These are phyloP conservation scores for Charaxes varanes DNA, from an alignment of 1,140 invertebrate species.

Conservation along the genomic window DNA sequence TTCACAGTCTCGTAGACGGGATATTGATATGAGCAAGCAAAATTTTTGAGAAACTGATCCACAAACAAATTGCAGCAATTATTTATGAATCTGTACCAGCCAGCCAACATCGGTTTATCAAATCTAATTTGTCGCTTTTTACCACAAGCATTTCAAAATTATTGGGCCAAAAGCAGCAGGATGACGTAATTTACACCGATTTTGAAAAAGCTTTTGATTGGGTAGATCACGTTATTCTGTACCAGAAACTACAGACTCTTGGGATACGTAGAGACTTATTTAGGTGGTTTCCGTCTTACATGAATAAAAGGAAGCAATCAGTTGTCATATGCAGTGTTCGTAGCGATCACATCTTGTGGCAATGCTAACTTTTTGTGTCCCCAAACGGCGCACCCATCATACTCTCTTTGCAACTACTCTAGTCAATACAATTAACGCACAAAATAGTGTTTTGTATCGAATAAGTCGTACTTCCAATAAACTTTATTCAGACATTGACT, in stretches of 20 bases:
- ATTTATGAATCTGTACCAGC: conserved; percentile 6
- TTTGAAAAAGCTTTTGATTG: no score
- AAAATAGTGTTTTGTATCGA: no score
- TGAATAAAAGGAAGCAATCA: conserved; percentile 9
- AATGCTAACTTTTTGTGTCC: no score
- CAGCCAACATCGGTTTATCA: conserved; percentile 16
- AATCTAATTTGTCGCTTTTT: conserved; percentile 13
- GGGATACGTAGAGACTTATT: no score
- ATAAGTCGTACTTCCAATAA: no score
- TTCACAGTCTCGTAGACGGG: no score
- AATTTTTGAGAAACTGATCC: conserved; percentile 10
- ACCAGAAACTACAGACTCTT: conserved; percentile 11
- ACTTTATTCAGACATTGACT: no score
- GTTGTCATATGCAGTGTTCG: conserved; percentile 8
- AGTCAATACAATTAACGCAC: no score
- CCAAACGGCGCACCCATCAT: no score
- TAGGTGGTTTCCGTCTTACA: conserved; percentile 11
- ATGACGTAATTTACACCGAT: no score
- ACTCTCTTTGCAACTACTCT: no score
- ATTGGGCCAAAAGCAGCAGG: conserved; percentile 3
- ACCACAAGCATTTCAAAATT: conserved; percentile 1
- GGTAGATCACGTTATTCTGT: conserved; percentile 12
- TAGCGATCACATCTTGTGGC: conserved; percentile 2
- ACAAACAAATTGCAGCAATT: conserved; percentile 4
- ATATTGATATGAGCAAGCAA: no score